Evolutionary conservation across 2,888 invertebrate genomes (phyloP).

Genomic region (Leuctra nigra): DNA sequence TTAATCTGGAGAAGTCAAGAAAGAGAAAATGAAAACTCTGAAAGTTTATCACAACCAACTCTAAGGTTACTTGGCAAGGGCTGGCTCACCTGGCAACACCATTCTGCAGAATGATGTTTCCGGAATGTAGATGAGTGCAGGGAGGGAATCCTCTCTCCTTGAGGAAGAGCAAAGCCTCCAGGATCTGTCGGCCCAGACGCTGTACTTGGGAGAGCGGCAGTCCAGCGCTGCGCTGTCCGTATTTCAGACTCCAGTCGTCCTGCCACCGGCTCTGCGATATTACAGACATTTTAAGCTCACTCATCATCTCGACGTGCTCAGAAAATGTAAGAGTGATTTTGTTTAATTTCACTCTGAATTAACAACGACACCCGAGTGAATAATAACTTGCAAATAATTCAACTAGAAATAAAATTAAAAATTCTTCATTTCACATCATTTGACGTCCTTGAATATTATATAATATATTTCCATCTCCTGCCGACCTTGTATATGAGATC

Average conservation of each 20-base stretch:
- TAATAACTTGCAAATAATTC: too few relatives aligned
- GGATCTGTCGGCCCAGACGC: conserved; percentile 77
- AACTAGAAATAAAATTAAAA: too few relatives aligned
- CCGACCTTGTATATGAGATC: conserved; percentile 82
- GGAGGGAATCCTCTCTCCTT: conserved; percentile 83
- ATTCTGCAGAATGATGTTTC: conserved; percentile 87
- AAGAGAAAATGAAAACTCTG: too few relatives aligned
- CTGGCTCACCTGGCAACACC: conserved; percentile 84
- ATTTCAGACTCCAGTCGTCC: conserved; percentile 72
- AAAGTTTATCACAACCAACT: too few relatives aligned
- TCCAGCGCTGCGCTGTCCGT: conserved; percentile 59
- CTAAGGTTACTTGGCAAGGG: too few relatives aligned
- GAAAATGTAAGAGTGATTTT: too few relatives aligned
- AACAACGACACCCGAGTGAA: too few relatives aligned
- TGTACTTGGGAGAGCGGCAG: conserved; percentile 75
- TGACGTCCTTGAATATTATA: too few relatives aligned
- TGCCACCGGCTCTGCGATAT: conserved; percentile 71
- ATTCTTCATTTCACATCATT: too few relatives aligned
- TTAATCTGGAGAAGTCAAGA: conserved; percentile 51
- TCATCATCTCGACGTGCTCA: background rate
- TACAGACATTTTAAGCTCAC: background rate
- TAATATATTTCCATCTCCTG: too few relatives aligned
- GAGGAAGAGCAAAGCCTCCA: conserved; percentile 79
- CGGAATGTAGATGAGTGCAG: conserved; percentile 80
- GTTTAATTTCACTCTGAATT: too few relatives aligned